phyloP scores from a whole-genome alignment of 2,888 invertebrate species.

The Euplexia lucipara region DNA sequence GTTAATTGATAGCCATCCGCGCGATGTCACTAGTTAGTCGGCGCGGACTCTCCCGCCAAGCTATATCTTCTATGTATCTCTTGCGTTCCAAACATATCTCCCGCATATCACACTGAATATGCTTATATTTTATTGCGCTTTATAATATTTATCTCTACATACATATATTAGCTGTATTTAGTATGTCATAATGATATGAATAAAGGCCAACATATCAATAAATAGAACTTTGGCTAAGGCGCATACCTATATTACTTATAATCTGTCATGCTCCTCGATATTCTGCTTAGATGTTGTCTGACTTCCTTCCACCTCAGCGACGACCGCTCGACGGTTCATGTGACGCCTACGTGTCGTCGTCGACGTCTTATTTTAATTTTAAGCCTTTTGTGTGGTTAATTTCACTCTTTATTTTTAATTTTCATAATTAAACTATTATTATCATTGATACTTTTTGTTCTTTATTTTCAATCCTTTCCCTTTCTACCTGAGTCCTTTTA shows the following conservation, averaged over 20 bases:
- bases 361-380: slow-evolving; percentile 86
- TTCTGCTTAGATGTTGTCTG: slow-evolving; percentile 66
- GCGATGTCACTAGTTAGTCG: slow-evolving; percentile 55
- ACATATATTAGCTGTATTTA: slow-evolving; percentile 81
- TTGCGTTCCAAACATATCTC: slow-evolving; percentile 82
- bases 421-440: slow-evolving; percentile 90
- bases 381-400: slow-evolving; percentile 90
- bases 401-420: slow-evolving; percentile 90
- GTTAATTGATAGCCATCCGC: slow-evolving; percentile 64
- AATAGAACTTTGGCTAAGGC: slow-evolving; percentile 83
- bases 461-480: slow-evolving; percentile 83
- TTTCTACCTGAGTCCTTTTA: slow-evolving; percentile 75
- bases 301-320: slow-evolving; percentile 64
- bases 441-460: slow-evolving; percentile 88
- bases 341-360: slow-evolving; percentile 80
- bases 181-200: slow-evolving; percentile 77
- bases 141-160: slow-evolving; percentile 77
- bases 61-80: slow-evolving; percentile 61
- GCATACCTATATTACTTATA: slow-evolving; percentile 72
- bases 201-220: slow-evolving; percentile 87
- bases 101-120: slow-evolving; percentile 83
- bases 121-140: slow-evolving; percentile 84
- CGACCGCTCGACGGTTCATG: slow-evolving; percentile 70
- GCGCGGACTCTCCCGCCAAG: slow-evolving; percentile 58
- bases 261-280: slow-evolving; percentile 65